Conservation (phyloP, 1,140 invertebrate genomes). For the Triops cancriformis region DNA sequence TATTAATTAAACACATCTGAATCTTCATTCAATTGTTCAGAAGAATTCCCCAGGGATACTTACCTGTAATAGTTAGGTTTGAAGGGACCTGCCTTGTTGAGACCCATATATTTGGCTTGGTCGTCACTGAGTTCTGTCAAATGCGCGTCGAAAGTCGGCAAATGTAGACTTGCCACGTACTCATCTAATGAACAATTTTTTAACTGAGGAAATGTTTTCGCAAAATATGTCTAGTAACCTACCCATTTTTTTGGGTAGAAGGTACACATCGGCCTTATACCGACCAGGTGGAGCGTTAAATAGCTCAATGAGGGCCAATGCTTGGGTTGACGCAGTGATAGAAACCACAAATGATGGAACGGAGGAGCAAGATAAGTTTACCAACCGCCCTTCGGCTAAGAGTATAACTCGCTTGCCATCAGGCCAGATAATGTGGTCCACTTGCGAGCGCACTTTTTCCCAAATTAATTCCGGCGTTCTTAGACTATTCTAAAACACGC, state of each 20-base stretch:
- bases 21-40: not conserved
- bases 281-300: slow-evolving; percentile 88
- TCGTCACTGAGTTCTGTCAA: slow-evolving; percentile 92
- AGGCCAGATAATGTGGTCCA: slow-evolving; percentile 94
- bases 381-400: slow-evolving; percentile 86
- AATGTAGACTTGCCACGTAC: slow-evolving; percentile 90
- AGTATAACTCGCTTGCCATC: slow-evolving; percentile 86
- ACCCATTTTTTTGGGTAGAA: slow-evolving; percentile 98
- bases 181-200: slow-evolving; percentile 59
- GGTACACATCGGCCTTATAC: slow-evolving; percentile 94
- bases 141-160: slow-evolving; percentile 94
- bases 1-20: not conserved
- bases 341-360: slow-evolving; percentile 95
- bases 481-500: slow-evolving; percentile 63
- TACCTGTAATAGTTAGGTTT: slow-evolving; percentile 97
- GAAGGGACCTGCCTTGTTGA: slow-evolving; percentile 94
- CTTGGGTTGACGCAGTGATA: slow-evolving; percentile 89
- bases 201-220: not conserved
- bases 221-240: slow-evolving; percentile 24
- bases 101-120: slow-evolving; percentile 94
- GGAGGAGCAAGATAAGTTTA: slow-evolving; percentile 93
- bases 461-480: slow-evolving; percentile 88
- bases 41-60: not conserved
- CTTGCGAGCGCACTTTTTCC: slow-evolving; percentile 95
- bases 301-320: slow-evolving; percentile 88